phyloP scores from a whole-genome alignment of 2,113 vertebrate genomes.

The Gavialis gangeticus region DNA sequence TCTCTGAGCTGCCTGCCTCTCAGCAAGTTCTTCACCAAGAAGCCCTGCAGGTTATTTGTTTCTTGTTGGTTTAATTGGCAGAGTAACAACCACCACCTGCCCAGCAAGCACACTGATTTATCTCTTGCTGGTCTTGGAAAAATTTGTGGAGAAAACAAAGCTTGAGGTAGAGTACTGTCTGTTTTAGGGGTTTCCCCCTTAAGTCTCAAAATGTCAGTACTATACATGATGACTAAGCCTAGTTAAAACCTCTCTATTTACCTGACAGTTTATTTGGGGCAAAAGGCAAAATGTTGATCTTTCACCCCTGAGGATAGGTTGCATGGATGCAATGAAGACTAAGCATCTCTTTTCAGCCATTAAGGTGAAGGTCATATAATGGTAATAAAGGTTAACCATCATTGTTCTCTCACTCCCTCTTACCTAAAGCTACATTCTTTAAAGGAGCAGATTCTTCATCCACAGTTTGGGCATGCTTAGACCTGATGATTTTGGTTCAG shows the following conservation, averaged over 20 bases:
- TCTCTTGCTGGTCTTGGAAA: slow-evolving; percentile 19
- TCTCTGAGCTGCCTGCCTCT: not conserved
- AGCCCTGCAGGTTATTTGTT: slow-evolving; percentile 59
- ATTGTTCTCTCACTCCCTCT: not conserved
- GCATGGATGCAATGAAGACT: not conserved
- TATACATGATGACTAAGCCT: not conserved
- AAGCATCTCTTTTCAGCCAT: not conserved
- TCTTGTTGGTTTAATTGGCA: slow-evolving; percentile 59
- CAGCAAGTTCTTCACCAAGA: not conserved
- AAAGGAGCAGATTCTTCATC: not conserved
- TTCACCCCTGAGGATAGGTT: not conserved
- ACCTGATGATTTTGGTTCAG: not conserved
- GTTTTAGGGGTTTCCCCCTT: not conserved
- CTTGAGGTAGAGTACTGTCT: not conserved
- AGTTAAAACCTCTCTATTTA: slow-evolving; percentile 21
- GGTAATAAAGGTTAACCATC: not conserved
- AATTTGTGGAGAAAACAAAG: not conserved
- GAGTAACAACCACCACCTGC: slow-evolving; percentile 43
- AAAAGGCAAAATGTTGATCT: not conserved
- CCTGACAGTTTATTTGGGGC: slow-evolving; percentile 21
- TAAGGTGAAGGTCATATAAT: not conserved
- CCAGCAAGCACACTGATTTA: slow-evolving; percentile 38
- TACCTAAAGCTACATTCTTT: not conserved
- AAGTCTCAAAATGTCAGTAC: not conserved
- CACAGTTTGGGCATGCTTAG: not conserved